Percentiles rank a stretch among this genome's conserved stretches.
phyloP scores from a whole-genome alignment of 2,888 invertebrate species.

The Cheilosia variabilis region DNA sequence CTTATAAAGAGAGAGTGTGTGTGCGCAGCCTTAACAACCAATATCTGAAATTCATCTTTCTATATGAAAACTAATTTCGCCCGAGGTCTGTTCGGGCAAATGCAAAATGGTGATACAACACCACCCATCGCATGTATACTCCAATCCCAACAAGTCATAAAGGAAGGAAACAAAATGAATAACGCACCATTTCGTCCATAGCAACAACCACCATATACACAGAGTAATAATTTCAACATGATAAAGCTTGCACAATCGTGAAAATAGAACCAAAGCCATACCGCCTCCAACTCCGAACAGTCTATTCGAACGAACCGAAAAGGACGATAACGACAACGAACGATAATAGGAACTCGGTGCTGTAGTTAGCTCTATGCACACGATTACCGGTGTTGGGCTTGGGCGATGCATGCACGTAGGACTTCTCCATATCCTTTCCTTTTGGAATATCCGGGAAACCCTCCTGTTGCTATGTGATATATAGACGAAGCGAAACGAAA shows the following conservation, averaged over 20 bases:
- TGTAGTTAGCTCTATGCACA: conserved; percentile 55
- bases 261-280: conserved; percentile 27
- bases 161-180: conserved; percentile 65
- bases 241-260: conserved; percentile 38
- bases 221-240: conserved; percentile 57
- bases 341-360: conserved; percentile 51
- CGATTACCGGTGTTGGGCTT: conserved; percentile 52
- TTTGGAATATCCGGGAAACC: conserved; percentile 49
- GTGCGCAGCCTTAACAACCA: no score
- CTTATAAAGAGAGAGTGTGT: no score
- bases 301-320: conserved; percentile 9
- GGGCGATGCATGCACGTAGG: conserved; percentile 36
- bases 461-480: conserved; percentile 55
- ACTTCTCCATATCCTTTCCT: conserved; percentile 47
- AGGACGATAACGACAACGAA: conserved; percentile 55
- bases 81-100: conserved; percentile 30
- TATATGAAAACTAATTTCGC: conserved; percentile 54
- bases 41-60: conserved; percentile 22
- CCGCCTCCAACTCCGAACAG: not conserved
- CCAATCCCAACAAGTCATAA: conserved; percentile 51
- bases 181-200: conserved; percentile 64
- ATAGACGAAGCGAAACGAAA: conserved; percentile 25
- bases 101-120: conserved; percentile 35
- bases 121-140: not conserved
- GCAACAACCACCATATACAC: conserved; percentile 51